Percentiles rank a stretch among this genome's conserved stretches.
phyloP scores from a whole-genome alignment of 2,113 vertebrate species.

The Caracal caracal region DNA sequence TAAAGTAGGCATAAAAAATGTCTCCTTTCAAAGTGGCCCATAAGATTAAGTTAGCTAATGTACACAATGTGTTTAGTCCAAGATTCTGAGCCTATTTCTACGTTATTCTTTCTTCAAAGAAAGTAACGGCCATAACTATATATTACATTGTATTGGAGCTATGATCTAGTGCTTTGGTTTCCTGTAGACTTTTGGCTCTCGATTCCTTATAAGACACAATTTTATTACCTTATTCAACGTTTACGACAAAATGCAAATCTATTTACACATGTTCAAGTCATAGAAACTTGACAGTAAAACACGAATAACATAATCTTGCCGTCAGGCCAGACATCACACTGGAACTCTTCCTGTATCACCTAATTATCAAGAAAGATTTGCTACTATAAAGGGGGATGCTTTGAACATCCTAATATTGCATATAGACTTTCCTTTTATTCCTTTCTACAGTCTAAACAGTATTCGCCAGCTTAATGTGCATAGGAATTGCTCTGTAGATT shows the following conservation, averaged over 20 bases:
- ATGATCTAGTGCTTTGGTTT: not conserved
- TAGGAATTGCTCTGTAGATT: not conserved
- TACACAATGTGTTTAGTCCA: not conserved
- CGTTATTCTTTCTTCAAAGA: not conserved
- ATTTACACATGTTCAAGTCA: not conserved
- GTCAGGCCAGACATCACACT: fast-evolving
- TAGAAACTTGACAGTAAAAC: not conserved
- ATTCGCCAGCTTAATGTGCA: not conserved
- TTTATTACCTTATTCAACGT: not conserved
- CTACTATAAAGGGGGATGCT: not conserved
- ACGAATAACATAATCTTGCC: not conserved
- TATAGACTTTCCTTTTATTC: not conserved
- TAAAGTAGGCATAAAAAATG: not conserved
- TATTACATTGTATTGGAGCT: not conserved
- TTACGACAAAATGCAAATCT: not conserved
- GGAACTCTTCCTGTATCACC: not conserved
- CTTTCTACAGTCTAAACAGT: not conserved
- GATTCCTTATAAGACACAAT: not conserved
- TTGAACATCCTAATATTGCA: not conserved
- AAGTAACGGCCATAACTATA: not conserved
- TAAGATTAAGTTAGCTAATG: not conserved
- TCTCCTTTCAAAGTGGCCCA: not conserved
- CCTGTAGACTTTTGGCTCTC: not conserved
- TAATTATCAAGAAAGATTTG: not conserved
- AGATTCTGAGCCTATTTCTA: not conserved